A percentile compares a stretch with the other conserved stretches of the same genome.
Conservation (phyloP, 2,113 vertebrate genomes). For the Hippocampus comes region DNA sequence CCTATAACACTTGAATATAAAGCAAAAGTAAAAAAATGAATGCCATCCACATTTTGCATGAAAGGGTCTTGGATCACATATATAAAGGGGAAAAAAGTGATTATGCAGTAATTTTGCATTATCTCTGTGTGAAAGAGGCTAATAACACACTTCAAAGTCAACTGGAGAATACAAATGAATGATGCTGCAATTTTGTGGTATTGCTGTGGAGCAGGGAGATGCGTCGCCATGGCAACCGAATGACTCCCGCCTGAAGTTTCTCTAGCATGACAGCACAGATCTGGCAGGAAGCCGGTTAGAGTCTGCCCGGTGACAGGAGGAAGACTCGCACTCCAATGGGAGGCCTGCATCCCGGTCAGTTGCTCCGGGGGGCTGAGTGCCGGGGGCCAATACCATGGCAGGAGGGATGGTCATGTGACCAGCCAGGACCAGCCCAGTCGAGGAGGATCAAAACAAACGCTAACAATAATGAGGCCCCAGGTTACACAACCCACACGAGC, state of each 20-base stretch:
- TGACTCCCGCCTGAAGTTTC: not conserved
- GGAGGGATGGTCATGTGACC: constrained; percentile 56
- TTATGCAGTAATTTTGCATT: not conserved
- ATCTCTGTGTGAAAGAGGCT: not conserved
- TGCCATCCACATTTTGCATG: too few relatives aligned
- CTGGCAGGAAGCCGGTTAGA: constrained; percentile 35
- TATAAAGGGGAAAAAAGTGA: not conserved
- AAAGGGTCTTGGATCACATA: too few relatives aligned
- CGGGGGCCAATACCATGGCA: constrained; percentile 25
- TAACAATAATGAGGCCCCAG: constrained; percentile 62
- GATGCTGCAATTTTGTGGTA: not conserved
- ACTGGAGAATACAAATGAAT: too few relatives aligned
- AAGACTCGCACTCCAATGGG: constrained; percentile 59
- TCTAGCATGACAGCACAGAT: not conserved
- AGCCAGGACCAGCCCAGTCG: constrained; percentile 37
- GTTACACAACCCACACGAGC: constrained; percentile 4
- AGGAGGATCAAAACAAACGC: constrained; percentile 67
- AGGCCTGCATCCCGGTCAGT: constrained; percentile 42
- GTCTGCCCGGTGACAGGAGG: constrained; percentile 73
- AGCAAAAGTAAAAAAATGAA: too few relatives aligned
- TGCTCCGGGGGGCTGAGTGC: constrained; percentile 29
- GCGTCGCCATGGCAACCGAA: not conserved
- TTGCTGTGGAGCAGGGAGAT: not conserved
- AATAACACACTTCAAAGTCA: not conserved
- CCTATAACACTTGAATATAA: too few relatives aligned